phyloP scores from a whole-genome alignment of 2,797 vertebrate genomes.

The Nothura maculosa region DNA sequence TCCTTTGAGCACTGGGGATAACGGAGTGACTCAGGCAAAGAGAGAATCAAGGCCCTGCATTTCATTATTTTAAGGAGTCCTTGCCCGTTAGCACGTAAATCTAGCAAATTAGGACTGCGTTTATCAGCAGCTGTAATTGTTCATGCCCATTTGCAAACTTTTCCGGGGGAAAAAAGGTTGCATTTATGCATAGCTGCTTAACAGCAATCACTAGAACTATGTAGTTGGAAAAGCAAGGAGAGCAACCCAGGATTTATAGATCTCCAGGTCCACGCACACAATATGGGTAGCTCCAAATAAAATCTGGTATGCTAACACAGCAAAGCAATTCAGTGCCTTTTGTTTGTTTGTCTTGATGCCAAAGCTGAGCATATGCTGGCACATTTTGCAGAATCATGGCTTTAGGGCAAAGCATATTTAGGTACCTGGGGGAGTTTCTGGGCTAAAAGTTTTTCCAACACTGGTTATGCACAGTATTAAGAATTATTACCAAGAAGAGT shows the following conservation, averaged over 20 bases:
- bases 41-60: neutral
- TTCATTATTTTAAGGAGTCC: neutral
- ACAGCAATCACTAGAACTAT: neutral
- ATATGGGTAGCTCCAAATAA: neutral
- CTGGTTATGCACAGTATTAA: neutral
- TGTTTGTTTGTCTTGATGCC: neutral
- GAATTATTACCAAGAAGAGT: neutral
- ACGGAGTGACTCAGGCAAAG: neutral
- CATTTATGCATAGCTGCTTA: neutral
- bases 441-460: neutral
- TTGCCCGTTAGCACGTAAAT: neutral
- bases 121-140: constrained; percentile 12
- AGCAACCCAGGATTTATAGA: neutral
- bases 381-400: neutral
- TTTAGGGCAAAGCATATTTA: neutral
- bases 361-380: neutral
- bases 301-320: neutral
- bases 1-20: neutral
- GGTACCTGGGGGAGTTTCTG: neutral
- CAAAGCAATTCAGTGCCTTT: neutral
- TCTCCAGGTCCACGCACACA: neutral
- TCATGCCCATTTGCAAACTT: neutral
- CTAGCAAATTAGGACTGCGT: neutral
- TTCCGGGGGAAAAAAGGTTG: neutral
- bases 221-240: neutral